Percentiles rank a stretch among this genome's conserved stretches.
Conservation (phyloP, 2,797 vertebrate genomes). For the Arnoldichthys spilopterus region DNA sequence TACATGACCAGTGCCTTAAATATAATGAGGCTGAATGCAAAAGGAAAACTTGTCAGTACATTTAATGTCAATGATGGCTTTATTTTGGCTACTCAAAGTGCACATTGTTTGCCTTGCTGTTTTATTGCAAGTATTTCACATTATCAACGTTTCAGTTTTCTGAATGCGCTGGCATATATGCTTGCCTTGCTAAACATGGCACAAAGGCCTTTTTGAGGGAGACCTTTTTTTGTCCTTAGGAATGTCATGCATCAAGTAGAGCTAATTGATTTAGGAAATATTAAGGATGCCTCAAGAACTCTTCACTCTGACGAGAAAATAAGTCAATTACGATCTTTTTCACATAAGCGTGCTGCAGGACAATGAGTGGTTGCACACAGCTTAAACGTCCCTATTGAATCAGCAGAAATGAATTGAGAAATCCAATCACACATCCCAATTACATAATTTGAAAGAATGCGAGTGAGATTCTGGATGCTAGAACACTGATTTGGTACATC, state of each 20-base stretch:
- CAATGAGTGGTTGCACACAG: slow-evolving; percentile 79
- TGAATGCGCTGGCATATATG: slow-evolving; percentile 39
- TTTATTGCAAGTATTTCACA: slow-evolving; percentile 41
- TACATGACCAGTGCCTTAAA: slow-evolving; percentile 20
- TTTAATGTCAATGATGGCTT: slow-evolving; percentile 39
- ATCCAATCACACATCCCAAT: slow-evolving; percentile 85
- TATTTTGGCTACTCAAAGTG: slow-evolving; percentile 50
- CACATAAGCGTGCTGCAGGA: slow-evolving; percentile 77
- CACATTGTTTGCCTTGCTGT: slow-evolving; percentile 39
- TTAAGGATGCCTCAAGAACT: slow-evolving; percentile 75
- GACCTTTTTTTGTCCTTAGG: slow-evolving; percentile 61
- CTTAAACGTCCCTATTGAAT: slow-evolving; percentile 87
- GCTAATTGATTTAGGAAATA: slow-evolving; percentile 84
- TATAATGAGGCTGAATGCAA: slow-evolving; percentile 42
- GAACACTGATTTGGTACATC: slow-evolving; percentile 63
- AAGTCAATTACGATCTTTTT: slow-evolving; percentile 83
- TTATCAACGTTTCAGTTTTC: slow-evolving; percentile 51
- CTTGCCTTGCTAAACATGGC: slow-evolving; percentile 54
- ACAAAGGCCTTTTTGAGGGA: slow-evolving; percentile 59
- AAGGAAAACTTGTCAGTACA: slow-evolving; percentile 51
- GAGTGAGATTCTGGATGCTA: slow-evolving; percentile 73
- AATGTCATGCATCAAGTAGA: slow-evolving; percentile 76
- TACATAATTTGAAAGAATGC: slow-evolving; percentile 82
- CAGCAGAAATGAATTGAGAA: slow-evolving; percentile 85
- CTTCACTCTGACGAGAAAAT: slow-evolving; percentile 71